Evolutionary conservation across 2,888 invertebrate genomes (phyloP).

Genomic region (Eucera pruinosa): DNA sequence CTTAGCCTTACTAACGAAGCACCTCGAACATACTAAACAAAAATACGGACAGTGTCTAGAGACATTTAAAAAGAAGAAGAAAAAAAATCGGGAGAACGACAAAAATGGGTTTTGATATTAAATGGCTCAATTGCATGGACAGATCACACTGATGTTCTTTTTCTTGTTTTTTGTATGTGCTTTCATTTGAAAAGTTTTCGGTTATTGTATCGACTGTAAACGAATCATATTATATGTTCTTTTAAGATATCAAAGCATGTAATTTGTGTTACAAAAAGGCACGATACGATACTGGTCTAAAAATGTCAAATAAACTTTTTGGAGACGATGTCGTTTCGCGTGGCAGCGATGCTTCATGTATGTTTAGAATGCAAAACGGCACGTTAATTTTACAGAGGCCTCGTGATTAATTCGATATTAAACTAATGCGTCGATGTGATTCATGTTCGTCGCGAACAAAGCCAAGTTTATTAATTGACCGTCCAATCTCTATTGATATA

Average conservation of each 20-base stretch:
- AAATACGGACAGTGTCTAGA: constrained; percentile 31
- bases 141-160: constrained; percentile 34
- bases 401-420: constrained; percentile 23
- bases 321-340: constrained; percentile 42
- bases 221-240: constrained; percentile 23
- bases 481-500: constrained; percentile 36
- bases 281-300: constrained; percentile 47
- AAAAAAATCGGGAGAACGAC: constrained; percentile 34
- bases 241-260: constrained; percentile 61
- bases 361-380: constrained; percentile 48
- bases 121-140: constrained; percentile 41
- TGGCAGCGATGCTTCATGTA: constrained; percentile 41
- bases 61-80: constrained; percentile 34
- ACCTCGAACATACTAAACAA: constrained; percentile 62
- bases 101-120: constrained; percentile 22
- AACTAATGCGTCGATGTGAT: constrained; percentile 13
- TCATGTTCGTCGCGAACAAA: constrained; percentile 26
- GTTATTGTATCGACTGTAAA: constrained; percentile 18
- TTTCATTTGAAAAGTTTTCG: constrained; percentile 9
- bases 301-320: constrained; percentile 34
- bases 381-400: constrained; percentile 48
- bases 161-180: not conserved
- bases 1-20: constrained; percentile 64
- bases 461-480: constrained; percentile 60
- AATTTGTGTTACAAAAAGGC: constrained; percentile 41